phyloP scores from a whole-genome alignment of 2,888 invertebrate genomes.

The Ptilodon capucinus region DNA sequence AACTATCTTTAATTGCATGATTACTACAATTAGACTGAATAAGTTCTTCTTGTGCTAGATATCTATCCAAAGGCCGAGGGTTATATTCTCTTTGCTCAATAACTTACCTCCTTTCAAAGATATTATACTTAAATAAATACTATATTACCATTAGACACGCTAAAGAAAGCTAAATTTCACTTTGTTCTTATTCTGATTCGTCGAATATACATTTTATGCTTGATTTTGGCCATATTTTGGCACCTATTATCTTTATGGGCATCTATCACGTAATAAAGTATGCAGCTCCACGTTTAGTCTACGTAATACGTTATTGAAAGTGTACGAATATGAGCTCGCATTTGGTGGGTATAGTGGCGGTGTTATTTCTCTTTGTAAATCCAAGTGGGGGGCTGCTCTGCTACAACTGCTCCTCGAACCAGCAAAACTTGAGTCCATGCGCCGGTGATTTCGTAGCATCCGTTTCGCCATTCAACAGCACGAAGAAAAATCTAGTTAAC shows the following conservation, averaged over 20 bases:
- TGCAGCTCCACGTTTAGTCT: neutral
- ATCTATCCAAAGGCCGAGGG: too few species aligned
- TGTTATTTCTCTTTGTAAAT: slow-evolving; percentile 22
- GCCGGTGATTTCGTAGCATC: slow-evolving; percentile 55
- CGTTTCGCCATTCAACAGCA: slow-evolving; percentile 45
- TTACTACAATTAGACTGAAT: too few species aligned
- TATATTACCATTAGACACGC: too few species aligned
- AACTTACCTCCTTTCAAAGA: too few species aligned
- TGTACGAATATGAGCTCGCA: slow-evolving; percentile 22
- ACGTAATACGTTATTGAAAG: slow-evolving; percentile 2
- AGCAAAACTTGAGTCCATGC: slow-evolving; percentile 48
- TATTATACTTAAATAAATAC: too few species aligned
- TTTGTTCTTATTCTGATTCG: too few species aligned
- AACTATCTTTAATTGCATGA: too few species aligned
- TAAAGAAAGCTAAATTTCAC: too few species aligned
- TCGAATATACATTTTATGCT: neutral
- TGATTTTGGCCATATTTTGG: neutral
- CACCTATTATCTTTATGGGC: neutral
- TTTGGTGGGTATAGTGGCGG: slow-evolving; percentile 34
- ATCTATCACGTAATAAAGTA: neutral
- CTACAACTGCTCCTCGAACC: slow-evolving; percentile 66
- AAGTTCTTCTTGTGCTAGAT: too few species aligned
- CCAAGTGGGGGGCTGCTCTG: slow-evolving; percentile 45
- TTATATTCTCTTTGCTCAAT: too few species aligned
- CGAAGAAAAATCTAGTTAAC: slow-evolving; percentile 49